These are phyloP conservation scores for Akabosia matsudoensis DNA, from an alignment of 1,140 invertebrate genomes.

Conservation along the genomic window DNA sequence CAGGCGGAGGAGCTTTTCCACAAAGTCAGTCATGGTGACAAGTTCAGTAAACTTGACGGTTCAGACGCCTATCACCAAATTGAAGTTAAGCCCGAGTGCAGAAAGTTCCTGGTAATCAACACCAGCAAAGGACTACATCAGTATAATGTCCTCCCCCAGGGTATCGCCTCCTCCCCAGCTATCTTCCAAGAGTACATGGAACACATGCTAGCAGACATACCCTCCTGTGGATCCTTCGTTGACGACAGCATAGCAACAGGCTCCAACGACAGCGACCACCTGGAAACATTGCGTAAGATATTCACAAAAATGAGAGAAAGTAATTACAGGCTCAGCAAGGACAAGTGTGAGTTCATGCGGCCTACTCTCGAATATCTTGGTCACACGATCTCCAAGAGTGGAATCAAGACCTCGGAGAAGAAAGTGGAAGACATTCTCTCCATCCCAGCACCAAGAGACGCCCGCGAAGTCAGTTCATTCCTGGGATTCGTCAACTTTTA, in stretches of 20 bases:
- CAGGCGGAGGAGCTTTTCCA: conserved; percentile 29
- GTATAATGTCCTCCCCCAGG: conserved; percentile 47
- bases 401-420: background rate
- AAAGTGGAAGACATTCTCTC: background rate
- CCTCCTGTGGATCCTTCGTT: conserved; percentile 43
- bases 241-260: conserved; percentile 47
- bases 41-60: conserved; percentile 49
- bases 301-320: background rate
- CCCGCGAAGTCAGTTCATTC: background rate
- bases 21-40: conserved; percentile 29
- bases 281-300: background rate
- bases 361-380: background rate
- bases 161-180: conserved; percentile 51
- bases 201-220: conserved; percentile 34
- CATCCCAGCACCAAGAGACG: background rate
- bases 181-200: conserved; percentile 49
- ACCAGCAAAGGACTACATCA: conserved; percentile 50
- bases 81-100: conserved; percentile 46
- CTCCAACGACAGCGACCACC: background rate
- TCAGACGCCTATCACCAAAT: conserved; percentile 49
- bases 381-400: background rate
- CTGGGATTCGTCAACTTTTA: background rate
- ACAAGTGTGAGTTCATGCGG: background rate
- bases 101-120: conserved; percentile 48
- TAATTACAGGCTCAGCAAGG: background rate